These are phyloP conservation scores for Lipophrys pholis DNA, from an alignment of 2,113 vertebrate genomes.

Conservation along the genomic window DNA sequence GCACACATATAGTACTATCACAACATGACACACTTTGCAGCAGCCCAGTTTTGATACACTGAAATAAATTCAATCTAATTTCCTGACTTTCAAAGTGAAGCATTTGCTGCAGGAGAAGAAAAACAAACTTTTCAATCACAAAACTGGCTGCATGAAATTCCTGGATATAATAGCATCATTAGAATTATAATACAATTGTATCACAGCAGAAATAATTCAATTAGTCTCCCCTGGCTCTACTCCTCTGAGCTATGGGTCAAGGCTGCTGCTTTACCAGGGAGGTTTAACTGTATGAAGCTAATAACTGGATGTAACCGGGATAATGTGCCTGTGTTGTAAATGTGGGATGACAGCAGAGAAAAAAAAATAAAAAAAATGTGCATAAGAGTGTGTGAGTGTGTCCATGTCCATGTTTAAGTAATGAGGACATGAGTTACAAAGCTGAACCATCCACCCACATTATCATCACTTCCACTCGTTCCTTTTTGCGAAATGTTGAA, in stretches of 20 bases:
- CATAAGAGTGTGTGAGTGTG: slow-evolving; percentile 18
- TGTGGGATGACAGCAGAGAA: slow-evolving; percentile 52
- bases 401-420: slow-evolving; percentile 24
- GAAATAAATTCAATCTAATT: no score
- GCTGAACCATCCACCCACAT: slow-evolving; percentile 40
- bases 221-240: slow-evolving; percentile 60
- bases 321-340: slow-evolving; percentile 44
- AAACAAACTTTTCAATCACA: no score
- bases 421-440: slow-evolving; percentile 28
- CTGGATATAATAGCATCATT: background rate
- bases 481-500: slow-evolving; percentile 31
- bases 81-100: no score
- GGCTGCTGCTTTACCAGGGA: slow-evolving; percentile 38
- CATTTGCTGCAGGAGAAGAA: no score
- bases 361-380: slow-evolving; percentile 40
- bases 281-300: slow-evolving; percentile 45
- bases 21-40: no score
- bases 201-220: slow-evolving; percentile 64
- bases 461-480: slow-evolving; percentile 26
- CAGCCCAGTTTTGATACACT: no score
- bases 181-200: slow-evolving; percentile 27
- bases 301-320: slow-evolving; percentile 35
- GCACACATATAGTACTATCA: no score
- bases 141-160: slow-evolving; percentile 6
- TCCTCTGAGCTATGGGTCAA: slow-evolving; percentile 59